Percentiles rank a stretch among this genome's conserved stretches.
phyloP scores from a whole-genome alignment of 1,140 invertebrate species.

The Caerostris darwini region DNA sequence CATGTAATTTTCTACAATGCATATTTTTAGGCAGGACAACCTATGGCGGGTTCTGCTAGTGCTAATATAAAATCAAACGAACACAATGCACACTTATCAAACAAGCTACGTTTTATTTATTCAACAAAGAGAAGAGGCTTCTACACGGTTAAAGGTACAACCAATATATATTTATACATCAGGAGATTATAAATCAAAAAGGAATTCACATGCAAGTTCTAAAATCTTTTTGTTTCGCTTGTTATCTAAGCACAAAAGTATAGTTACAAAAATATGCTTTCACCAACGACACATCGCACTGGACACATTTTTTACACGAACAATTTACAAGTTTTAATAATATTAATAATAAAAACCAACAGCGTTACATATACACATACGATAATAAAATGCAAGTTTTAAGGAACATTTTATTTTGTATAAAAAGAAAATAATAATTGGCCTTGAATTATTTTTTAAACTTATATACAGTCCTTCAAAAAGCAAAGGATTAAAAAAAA shows the following conservation, averaged over 20 bases:
- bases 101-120: slow-evolving; percentile 3
- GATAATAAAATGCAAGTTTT: neutral
- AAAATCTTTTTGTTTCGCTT: slow-evolving; percentile 14
- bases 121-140: neutral
- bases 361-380: too few relatives aligned
- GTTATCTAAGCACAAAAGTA: neutral
- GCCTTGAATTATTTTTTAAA: neutral
- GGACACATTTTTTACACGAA: neutral
- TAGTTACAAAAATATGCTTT: neutral
- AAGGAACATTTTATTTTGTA: neutral
- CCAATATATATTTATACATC: neutral
- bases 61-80: neutral
- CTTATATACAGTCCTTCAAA: neutral
- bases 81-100: neutral
- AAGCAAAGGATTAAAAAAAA: too few relatives aligned
- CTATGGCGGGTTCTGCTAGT: neutral
- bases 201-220: neutral
- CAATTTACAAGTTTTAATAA: too few relatives aligned
- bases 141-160: neutral
- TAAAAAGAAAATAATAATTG: neutral
- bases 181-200: neutral
- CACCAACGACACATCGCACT: neutral
- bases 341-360: too few relatives aligned
- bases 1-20: too few relatives aligned
- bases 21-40: too few relatives aligned